Percentiles rank a stretch among this genome's conserved stretches.
Conservation (phyloP, 2,113 vertebrate species). For the Eulacestoma nigropectus region DNA sequence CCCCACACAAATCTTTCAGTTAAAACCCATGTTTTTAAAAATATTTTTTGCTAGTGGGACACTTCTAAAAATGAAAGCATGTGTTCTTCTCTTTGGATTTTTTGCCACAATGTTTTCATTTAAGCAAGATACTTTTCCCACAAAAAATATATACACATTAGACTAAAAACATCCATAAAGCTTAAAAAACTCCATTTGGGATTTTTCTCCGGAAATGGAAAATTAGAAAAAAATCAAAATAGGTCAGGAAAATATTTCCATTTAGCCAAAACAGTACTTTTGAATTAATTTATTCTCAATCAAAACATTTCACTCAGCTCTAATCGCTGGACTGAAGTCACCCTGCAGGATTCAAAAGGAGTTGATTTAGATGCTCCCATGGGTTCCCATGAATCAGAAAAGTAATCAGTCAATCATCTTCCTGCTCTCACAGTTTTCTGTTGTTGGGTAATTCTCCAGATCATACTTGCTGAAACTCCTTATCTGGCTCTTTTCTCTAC, state of each 20-base stretch:
- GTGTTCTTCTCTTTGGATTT: not conserved
- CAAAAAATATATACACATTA: not conserved
- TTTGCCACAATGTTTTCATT: not conserved
- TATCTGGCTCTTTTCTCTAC: not conserved
- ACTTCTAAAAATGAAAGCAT: not conserved
- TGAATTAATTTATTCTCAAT: slow-evolving; percentile 39
- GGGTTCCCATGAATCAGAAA: slow-evolving; percentile 7
- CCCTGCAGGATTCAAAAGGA: slow-evolving; percentile 3
- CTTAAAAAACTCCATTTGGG: not conserved
- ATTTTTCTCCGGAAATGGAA: not conserved
- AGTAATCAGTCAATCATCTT: slow-evolving; percentile 50
- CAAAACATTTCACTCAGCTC: slow-evolving; percentile 17
- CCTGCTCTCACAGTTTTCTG: not conserved
- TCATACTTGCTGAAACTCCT: not conserved
- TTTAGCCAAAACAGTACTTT: slow-evolving; percentile 20
- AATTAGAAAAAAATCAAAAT: slow-evolving; percentile 18
- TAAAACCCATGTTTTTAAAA: not conserved
- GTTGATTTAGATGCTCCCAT: slow-evolving; percentile 37
- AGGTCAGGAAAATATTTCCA: slow-evolving; percentile 16
- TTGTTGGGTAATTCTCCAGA: slow-evolving; percentile 3
- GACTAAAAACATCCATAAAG: not conserved
- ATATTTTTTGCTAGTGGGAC: not conserved
- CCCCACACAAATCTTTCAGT: not conserved
- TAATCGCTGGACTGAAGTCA: slow-evolving; percentile 37
- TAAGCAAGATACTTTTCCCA: not conserved